Percentiles rank a stretch among this genome's conserved stretches.
These are phyloP conservation scores for Hiodon tergisus DNA, from an alignment of 2,113 vertebrate genomes.

Conservation along the genomic window DNA sequence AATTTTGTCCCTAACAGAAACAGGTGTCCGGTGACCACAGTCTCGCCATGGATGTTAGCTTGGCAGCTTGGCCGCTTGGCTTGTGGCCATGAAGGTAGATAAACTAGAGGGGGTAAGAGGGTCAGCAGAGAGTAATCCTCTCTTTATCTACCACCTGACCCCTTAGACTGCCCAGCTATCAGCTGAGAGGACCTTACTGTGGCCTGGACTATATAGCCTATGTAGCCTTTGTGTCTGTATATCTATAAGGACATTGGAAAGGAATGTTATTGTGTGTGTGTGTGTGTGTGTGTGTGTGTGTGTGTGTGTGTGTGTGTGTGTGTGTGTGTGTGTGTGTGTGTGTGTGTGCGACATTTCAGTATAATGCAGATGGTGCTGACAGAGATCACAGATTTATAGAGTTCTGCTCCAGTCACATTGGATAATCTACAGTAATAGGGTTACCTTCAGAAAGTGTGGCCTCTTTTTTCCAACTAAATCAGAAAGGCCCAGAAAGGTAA, in stretches of 20 bases:
- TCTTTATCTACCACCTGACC: not conserved
- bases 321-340: not conserved
- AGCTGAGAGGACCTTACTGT: too few species aligned
- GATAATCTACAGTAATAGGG: not conserved
- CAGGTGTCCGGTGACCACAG: not conserved
- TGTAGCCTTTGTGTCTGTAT: too few species aligned
- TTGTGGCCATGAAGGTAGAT: not conserved
- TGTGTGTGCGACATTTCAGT: not conserved
- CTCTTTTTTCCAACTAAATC: too few species aligned
- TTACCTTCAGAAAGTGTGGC: too few species aligned
- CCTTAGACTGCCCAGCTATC: not conserved
- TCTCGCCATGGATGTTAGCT: not conserved
- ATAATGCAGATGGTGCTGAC: not conserved
- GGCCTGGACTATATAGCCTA: too few species aligned
- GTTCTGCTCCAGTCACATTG: not conserved
- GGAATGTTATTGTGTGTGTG: too few species aligned
- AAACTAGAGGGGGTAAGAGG: not conserved
- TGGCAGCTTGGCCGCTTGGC: not conserved
- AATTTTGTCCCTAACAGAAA: too few species aligned
- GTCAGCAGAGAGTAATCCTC: not conserved
- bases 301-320: constrained; percentile 9
- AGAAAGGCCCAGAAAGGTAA: too few species aligned
- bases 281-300: not conserved
- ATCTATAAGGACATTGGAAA: too few species aligned
- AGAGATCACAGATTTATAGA: not conserved